These are phyloP conservation scores for Sarcophaga carnaria DNA, from an alignment of 2,888 invertebrate species.

Conservation along the genomic window DNA sequence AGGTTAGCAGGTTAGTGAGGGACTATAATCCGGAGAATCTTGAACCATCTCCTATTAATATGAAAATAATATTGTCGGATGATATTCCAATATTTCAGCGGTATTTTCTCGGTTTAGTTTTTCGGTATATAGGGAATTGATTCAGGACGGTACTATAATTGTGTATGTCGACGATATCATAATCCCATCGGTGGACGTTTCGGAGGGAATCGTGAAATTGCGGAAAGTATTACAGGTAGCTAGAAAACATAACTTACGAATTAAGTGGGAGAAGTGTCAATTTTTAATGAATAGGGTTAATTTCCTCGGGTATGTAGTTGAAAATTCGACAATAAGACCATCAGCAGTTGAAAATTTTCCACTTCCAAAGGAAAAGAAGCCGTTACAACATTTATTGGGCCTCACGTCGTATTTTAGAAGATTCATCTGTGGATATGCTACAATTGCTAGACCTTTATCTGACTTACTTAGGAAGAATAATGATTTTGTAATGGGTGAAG, in stretches of 20 bases:
- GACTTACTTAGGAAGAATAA: too few species aligned
- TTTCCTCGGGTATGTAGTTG: conserved; percentile 62
- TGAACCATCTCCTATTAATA: conserved; percentile 49
- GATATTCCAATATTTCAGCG: conserved; percentile 56
- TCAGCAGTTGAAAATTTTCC: too few species aligned
- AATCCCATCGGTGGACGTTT: conserved; percentile 55
- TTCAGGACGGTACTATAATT: conserved; percentile 50
- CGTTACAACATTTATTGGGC: too few species aligned
- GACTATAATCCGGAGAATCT: not conserved
- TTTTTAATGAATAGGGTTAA: conserved; percentile 59
- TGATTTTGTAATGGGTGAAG: too few species aligned
- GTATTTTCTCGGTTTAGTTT: conserved; percentile 43
- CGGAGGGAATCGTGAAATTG: not conserved
- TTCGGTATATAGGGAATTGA: conserved; percentile 59
- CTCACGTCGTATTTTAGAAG: too few species aligned
- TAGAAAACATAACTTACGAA: conserved; percentile 46
- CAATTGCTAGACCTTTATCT: too few species aligned
- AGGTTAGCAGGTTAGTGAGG: not conserved
- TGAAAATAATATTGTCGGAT: conserved; percentile 57
- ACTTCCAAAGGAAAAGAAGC: too few species aligned
- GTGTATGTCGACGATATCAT: not conserved
- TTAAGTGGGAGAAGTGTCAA: conserved; percentile 69
- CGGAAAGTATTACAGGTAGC: conserved; percentile 43
- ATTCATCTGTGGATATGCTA: too few species aligned
- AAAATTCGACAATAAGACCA: conserved; percentile 53